phyloP scores from a whole-genome alignment of 2,113 vertebrate genomes.

The Argyrosomus japonicus region DNA sequence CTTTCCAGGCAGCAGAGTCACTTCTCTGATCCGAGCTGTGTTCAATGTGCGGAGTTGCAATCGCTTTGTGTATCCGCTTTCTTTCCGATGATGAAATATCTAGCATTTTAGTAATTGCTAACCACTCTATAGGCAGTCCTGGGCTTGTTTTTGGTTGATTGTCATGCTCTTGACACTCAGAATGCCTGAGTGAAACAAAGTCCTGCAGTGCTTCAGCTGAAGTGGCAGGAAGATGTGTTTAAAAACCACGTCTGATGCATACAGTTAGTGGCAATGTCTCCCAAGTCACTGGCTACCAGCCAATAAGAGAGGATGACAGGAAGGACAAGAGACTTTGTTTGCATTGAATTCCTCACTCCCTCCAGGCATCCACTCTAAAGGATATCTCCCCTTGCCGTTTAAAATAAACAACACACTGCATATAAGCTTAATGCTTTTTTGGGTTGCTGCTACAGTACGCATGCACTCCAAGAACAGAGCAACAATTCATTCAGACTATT shows the following conservation, averaged over 20 bases:
- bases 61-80: constrained; percentile 26
- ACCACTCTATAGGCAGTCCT: neutral
- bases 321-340: constrained; percentile 50
- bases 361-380: constrained; percentile 50
- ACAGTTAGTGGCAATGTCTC: constrained; percentile 32
- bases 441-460: neutral
- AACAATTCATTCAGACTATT: constrained; percentile 8
- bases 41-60: constrained; percentile 38
- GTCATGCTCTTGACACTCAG: neutral
- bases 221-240: constrained; percentile 29
- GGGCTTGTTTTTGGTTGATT: neutral
- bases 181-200: constrained; percentile 25
- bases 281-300: constrained; percentile 40
- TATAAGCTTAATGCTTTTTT: constrained; percentile 23
- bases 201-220: constrained; percentile 2
- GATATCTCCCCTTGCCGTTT: constrained; percentile 44
- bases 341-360: constrained; percentile 46
- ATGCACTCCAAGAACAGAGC: constrained; percentile 12
- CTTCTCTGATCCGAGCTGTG: constrained; percentile 42
- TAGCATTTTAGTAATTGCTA: constrained; percentile 9
- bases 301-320: constrained; percentile 60
- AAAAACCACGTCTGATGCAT: constrained; percentile 16
- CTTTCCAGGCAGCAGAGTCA: constrained; percentile 62
- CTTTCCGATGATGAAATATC: constrained; percentile 24
- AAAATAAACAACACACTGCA: constrained; percentile 40